Evolutionary conservation across 2,113 vertebrate species (phyloP).

Genomic region (Terrapene triunguis): DNA sequence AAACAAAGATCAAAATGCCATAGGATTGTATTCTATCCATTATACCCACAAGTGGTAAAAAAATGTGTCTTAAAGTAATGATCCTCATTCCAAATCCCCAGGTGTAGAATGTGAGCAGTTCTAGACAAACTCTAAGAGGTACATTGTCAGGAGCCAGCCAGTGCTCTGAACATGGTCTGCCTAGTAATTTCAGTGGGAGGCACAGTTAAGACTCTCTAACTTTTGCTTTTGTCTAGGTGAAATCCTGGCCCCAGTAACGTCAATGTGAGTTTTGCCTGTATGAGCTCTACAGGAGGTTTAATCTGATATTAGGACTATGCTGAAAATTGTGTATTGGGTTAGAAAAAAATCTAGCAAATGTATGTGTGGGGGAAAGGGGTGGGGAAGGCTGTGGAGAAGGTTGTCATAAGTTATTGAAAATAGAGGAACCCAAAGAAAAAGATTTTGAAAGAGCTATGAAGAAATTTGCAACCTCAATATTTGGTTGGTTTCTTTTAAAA

Average conservation of each 20-base stretch:
- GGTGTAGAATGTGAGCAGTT: no score
- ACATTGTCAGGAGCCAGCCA: no score
- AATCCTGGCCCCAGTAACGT: rapidly evolving
- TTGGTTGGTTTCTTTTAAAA: neutral
- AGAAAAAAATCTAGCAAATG: neutral
- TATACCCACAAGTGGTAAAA: neutral
- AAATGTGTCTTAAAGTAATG: rapidly evolving
- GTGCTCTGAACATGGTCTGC: no score
- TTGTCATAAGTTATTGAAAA: neutral
- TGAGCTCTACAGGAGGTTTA: neutral
- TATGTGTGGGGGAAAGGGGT: neutral
- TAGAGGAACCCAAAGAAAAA: neutral
- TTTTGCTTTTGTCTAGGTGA: neutral
- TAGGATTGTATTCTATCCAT: rapidly evolving
- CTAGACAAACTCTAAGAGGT: no score
- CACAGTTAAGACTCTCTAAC: no score
- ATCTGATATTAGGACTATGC: neutral
- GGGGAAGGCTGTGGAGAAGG: neutral
- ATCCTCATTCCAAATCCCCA: no score
- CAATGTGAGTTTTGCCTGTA: neutral
- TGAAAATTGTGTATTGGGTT: neutral
- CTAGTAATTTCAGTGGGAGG: no score
- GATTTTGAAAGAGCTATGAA: neutral
- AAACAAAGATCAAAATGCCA: neutral
- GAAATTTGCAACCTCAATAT: neutral